Conservation (phyloP, 2,888 invertebrate species). For the Syritta pipiens region DNA sequence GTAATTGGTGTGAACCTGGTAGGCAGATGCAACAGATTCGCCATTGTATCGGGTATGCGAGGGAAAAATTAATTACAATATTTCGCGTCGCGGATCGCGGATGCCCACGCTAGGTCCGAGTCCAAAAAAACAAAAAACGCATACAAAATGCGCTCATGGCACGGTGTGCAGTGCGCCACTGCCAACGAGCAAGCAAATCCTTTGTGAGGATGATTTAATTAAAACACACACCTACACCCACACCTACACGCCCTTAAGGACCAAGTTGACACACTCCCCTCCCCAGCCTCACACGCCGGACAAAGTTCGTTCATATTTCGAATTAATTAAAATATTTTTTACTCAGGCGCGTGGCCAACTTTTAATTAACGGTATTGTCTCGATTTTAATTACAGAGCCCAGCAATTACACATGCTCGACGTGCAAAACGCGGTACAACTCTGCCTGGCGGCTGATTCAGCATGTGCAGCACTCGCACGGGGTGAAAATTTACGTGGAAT, state of each 20-base stretch:
- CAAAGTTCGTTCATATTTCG: slow-evolving; percentile 31
- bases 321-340: slow-evolving; percentile 32
- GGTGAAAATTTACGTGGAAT: slow-evolving; percentile 93
- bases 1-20: slow-evolving; percentile 54
- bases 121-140: slow-evolving; percentile 37
- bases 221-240: slow-evolving; percentile 34
- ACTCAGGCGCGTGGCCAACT: slow-evolving; percentile 1
- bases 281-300: background rate
- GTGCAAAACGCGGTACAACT: slow-evolving; percentile 93
- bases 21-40: slow-evolving; percentile 53
- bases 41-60: slow-evolving; percentile 32
- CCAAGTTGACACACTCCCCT: too few species aligned
- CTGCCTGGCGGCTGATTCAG: slow-evolving; percentile 97
- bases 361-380: slow-evolving; percentile 38
- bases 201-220: slow-evolving; percentile 61
- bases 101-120: slow-evolving; percentile 61
- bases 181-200: slow-evolving; percentile 15
- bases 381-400: slow-evolving; percentile 85
- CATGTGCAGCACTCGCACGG: slow-evolving; percentile 97
- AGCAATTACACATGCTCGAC: slow-evolving; percentile 96
- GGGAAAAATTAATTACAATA: slow-evolving; percentile 62
- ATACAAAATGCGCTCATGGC: slow-evolving; percentile 4
- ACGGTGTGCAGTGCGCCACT: too few species aligned
- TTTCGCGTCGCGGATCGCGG: slow-evolving; percentile 37
- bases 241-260: too few species aligned